Evolutionary conservation across 2,113 vertebrate genomes (phyloP).

Genomic region (Craseonycteris thonglongyai): DNA sequence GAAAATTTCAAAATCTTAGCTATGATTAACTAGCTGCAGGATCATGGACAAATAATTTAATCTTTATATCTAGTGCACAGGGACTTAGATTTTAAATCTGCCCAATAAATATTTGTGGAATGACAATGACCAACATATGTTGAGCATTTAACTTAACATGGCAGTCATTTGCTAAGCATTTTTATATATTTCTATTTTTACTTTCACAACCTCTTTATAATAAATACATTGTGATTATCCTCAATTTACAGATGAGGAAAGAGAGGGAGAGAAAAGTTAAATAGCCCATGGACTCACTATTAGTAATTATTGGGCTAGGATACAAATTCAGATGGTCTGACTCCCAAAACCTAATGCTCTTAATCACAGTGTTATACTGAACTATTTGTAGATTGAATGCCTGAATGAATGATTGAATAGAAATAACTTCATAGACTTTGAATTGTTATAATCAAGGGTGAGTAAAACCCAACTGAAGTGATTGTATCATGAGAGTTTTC

Average conservation of each 20-base stretch:
- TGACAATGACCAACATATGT: neutral
- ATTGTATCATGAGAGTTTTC: neutral
- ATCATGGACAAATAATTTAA: neutral
- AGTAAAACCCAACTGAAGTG: neutral
- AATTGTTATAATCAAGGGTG: neutral
- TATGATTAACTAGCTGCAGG: neutral
- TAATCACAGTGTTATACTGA: neutral
- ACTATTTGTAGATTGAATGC: neutral
- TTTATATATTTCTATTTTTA: neutral
- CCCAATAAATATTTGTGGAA: neutral
- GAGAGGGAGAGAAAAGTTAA: neutral
- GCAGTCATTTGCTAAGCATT: neutral
- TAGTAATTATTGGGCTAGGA: neutral
- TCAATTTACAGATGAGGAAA: neutral
- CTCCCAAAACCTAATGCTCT: neutral
- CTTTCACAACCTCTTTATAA: neutral
- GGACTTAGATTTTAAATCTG: neutral
- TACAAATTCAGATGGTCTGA: neutral
- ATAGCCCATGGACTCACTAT: neutral
- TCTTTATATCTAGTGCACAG: neutral
- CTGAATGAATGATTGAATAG: neutral
- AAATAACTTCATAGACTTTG: neutral
- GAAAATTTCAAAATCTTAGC: neutral
- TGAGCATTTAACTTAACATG: neutral
- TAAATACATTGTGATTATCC: neutral